Evolutionary conservation across 1,140 invertebrate species (phyloP).

Genomic region (Tetragonula clypearis): DNA sequence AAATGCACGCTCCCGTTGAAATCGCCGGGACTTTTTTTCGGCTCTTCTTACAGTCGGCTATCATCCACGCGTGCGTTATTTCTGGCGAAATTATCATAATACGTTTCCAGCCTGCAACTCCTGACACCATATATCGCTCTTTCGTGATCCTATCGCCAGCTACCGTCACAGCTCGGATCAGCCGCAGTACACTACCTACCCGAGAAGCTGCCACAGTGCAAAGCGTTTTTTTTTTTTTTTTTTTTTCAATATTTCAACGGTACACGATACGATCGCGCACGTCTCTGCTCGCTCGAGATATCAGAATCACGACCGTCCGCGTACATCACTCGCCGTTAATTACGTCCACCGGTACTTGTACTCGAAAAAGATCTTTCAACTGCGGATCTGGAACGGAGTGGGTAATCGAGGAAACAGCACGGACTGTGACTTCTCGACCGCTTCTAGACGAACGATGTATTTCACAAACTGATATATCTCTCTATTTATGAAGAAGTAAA

Average conservation of each 20-base stretch:
- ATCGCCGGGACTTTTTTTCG: neutral
- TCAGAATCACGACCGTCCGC: neutral
- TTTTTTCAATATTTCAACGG: slow-evolving; percentile 17
- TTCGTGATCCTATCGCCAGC: slow-evolving; percentile 18
- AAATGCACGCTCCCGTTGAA: neutral
- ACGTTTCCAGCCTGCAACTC: slow-evolving; percentile 8
- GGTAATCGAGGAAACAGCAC: neutral
- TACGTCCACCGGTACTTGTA: neutral
- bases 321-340: neutral
- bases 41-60: neutral
- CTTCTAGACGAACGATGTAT: neutral
- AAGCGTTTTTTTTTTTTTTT: neutral
- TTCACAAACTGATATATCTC: neutral
- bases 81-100: slow-evolving; percentile 36
- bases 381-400: neutral
- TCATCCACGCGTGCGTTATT: neutral
- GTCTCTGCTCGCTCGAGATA: slow-evolving; percentile 1
- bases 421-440: neutral
- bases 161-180: neutral
- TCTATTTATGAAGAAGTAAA: neutral
- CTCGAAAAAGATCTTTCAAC: neutral
- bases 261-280: neutral
- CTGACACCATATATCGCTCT: neutral
- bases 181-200: neutral
- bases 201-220: neutral